These are phyloP conservation scores for Chalcis sispes DNA, from an alignment of 2,888 invertebrate species.

Conservation along the genomic window DNA sequence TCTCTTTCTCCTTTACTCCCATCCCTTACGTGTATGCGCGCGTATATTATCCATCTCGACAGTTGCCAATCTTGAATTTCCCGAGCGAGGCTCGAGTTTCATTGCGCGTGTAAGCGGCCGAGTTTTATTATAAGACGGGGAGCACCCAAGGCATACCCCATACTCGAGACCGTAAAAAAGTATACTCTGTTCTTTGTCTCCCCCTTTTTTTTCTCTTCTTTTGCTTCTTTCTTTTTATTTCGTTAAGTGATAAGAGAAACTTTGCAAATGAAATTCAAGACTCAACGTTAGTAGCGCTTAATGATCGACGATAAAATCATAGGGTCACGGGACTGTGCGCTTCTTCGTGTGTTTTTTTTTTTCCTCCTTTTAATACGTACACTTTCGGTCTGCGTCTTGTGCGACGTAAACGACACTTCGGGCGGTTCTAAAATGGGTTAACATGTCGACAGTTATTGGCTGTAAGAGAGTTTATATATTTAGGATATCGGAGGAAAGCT, in stretches of 20 bases:
- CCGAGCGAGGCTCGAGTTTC: conserved; percentile 22
- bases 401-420: neutral
- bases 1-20: too few relatives aligned
- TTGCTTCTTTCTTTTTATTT: neutral
- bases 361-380: too few relatives aligned
- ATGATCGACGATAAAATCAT: conserved; percentile 27
- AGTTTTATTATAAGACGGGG: conserved; percentile 19
- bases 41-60: conserved; percentile 13
- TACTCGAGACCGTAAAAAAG: conserved; percentile 20
- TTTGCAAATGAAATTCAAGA: conserved; percentile 35
- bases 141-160: neutral
- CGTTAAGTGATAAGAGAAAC: conserved; percentile 17
- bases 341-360: conserved; percentile 5
- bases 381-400: neutral
- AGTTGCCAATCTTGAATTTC: conserved; percentile 22
- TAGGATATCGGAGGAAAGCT: too few relatives aligned
- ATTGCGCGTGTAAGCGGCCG: conserved; percentile 35
- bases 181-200: neutral
- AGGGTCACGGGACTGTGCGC: neutral
- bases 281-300: conserved; percentile 31
- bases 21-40: neutral
- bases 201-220: neutral
- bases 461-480: conserved; percentile 12
- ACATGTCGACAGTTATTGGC: conserved; percentile 29
- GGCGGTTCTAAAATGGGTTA: conserved; percentile 4